Evolutionary conservation across 2,797 vertebrate genomes (phyloP), one percentile per base, ranked within the genome.

Genomic region (Ataeniobius toweri): DNA sequence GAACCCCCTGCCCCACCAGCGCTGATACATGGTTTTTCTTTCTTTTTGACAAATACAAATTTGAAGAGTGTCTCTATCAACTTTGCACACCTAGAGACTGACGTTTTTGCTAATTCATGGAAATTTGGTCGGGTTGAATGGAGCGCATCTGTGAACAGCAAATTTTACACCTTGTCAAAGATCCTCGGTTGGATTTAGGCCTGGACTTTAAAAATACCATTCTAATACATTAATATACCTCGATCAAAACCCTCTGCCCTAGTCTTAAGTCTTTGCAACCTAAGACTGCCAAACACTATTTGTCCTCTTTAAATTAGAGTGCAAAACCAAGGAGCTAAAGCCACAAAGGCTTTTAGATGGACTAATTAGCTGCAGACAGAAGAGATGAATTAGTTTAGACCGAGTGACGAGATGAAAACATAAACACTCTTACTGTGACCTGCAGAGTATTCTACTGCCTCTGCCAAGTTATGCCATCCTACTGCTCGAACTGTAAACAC

Each of bases 361-460:
- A 18, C 58, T 50, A 53, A 59, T 68, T 41, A 73, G 48, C 31
- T 2, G 55, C 71, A 48, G 71, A 44, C 56, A 65, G 72, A 53
- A 41, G 70, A 76, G 44, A 65, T 78, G 83, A 80, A 82, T 85
- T 76, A 50, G 74, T 74, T 81, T 63, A 74, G 72, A 89, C 76
- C 71, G 61, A 79, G 65, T 86, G 85, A 88, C 22, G 79, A 69
- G 61, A 75, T 82, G 3, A n/a, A 74, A 83, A 81, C 58, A 82
- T 87, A 89, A 92, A 89, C 84, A 84, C 71, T 84, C 55, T 80
- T 24, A 3, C 58, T 73, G 72, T 80, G 86, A 84, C 81, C 81
- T 87, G 70, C 5, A 71, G 73, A 83, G 75, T 75, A 81, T 82
- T 88, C 31, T 39, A 73, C 75, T 31, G 71, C 39, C 73, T 80